Evolutionary conservation across 2,113 vertebrate genomes (phyloP).

Genomic region (Channa maculata): DNA sequence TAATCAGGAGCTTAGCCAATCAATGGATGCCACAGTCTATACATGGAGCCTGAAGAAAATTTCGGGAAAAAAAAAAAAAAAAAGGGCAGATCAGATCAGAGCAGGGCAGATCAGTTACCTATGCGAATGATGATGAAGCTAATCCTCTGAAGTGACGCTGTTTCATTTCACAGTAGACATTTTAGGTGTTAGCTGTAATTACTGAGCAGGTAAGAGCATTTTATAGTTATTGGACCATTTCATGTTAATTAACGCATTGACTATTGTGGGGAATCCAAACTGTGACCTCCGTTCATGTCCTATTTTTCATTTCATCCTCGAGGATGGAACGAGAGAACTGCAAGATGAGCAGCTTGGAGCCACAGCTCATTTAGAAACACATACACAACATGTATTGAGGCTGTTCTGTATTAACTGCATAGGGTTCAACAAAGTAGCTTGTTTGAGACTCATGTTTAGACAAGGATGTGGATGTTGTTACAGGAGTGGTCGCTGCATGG

Average conservation of each 20-base stretch:
- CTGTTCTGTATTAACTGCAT: too few species aligned
- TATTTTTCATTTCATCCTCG: slow-evolving; percentile 29
- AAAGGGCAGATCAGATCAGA: too few species aligned
- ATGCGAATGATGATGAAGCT: slow-evolving; percentile 39
- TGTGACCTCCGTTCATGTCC: slow-evolving; percentile 32
- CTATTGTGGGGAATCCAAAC: slow-evolving; percentile 20
- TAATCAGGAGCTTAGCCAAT: slow-evolving; percentile 75
- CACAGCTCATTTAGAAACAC: too few species aligned
- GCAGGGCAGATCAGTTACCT: slow-evolving; percentile 42
- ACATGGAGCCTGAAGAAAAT: slow-evolving; percentile 34
- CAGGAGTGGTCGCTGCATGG: neutral
- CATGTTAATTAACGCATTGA: slow-evolving; percentile 42
- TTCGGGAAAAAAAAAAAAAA: slow-evolving; percentile 9
- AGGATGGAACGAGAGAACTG: neutral
- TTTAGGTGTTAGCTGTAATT: slow-evolving; percentile 41
- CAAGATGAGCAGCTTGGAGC: neutral
- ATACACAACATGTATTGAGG: too few species aligned
- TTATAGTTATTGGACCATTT: slow-evolving; percentile 28
- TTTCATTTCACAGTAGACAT: slow-evolving; percentile 52
- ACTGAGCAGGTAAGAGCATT: slow-evolving; percentile 43
- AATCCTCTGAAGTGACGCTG: slow-evolving; percentile 29
- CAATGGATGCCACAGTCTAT: slow-evolving; percentile 40
- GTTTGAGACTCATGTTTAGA: too few species aligned
- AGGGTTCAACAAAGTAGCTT: too few species aligned
- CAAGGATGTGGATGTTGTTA: neutral